A percentile compares a stretch with the other conserved stretches of the same genome.
These are phyloP conservation scores for Galagoides demidoff DNA, from an alignment of 2,797 vertebrate genomes.

Conservation along the genomic window DNA sequence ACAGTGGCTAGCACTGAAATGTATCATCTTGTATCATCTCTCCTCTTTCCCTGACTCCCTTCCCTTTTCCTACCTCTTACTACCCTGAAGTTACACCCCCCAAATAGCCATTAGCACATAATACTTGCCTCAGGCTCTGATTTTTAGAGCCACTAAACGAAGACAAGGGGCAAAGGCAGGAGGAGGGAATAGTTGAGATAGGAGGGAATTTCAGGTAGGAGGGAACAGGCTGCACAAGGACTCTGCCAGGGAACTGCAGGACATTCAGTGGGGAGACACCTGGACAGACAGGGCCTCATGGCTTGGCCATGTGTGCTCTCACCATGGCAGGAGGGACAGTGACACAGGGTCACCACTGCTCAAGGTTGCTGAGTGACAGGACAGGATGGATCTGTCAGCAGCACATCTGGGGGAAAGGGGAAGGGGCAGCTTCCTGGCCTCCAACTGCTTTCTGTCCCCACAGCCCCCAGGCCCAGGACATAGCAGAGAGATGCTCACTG, in stretches of 20 bases:
- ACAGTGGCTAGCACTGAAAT: background rate
- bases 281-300: fast-evolving
- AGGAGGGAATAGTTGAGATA: too few species aligned
- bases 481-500: fast-evolving
- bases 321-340: background rate
- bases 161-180: too few species aligned
- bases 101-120: background rate
- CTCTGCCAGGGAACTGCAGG: background rate
- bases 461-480: background rate
- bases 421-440: too few species aligned
- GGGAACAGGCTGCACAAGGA: too few species aligned
- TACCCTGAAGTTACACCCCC: background rate
- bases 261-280: fast-evolving
- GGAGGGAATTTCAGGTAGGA: too few species aligned
- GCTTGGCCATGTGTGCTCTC: background rate
- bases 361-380: background rate
- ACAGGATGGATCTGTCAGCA: fast-evolving
- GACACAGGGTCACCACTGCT: background rate
- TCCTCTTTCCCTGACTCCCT: background rate
- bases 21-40: background rate
- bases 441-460: background rate
- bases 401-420: background rate
- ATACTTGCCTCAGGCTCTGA: background rate
- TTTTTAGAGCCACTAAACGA: background rate
- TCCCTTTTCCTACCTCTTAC: background rate